Base-by-base conservation (phyloP, 2,888 invertebrate genomes). In the Lacanobia wlatinum region DNA sequence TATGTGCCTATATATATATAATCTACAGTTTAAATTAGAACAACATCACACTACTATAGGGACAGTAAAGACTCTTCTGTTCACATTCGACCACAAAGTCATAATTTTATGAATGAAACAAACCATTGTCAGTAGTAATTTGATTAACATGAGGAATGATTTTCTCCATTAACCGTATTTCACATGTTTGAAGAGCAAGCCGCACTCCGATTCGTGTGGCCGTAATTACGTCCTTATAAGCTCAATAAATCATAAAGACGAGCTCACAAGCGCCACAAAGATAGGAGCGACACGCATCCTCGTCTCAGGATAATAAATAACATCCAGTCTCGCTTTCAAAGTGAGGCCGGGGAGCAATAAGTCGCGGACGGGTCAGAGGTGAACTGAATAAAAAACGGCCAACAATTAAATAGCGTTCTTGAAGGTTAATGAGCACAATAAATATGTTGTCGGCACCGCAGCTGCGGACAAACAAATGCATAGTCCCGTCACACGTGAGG, bases 341-440 rank as follows among this genome's bases (percentile, higher is more conserved):
- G 95, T 93, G 92, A 91, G 93, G 88, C 94, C 94, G 95, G 93
- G 93, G 93, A 94, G 95, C 94, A 94, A 96, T 95, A 95, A 96
- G 96, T 96, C 94, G 93, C 92, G 90, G 91, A 91, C 92, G 94
- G 96, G 96, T 95, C 95, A 96, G 89, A 96, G 96, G 96, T 96
- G 96, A 96, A 91, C 92, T 95, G 95, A 94, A 96, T 96, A 96
- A 96, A 96, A 96, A 96, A 96, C 96, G 95, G 94, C 94, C 95
- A 93, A 96, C 96, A 96, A 96, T 96, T 96, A 96, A 96, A 96
- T 96, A 95, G 95, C 95, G 96, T 95, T 96, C 96, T 95, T 94
- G 94, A 96, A 96, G 96, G 96, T 96, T 96, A 96, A 96, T 96
- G 96, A 96, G 96, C 92, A 95, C 94, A 95, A 96, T 96, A 96